Base-by-base conservation (phyloP, 1,140 invertebrate species). In the Luehdorfia chinensis region DNA sequence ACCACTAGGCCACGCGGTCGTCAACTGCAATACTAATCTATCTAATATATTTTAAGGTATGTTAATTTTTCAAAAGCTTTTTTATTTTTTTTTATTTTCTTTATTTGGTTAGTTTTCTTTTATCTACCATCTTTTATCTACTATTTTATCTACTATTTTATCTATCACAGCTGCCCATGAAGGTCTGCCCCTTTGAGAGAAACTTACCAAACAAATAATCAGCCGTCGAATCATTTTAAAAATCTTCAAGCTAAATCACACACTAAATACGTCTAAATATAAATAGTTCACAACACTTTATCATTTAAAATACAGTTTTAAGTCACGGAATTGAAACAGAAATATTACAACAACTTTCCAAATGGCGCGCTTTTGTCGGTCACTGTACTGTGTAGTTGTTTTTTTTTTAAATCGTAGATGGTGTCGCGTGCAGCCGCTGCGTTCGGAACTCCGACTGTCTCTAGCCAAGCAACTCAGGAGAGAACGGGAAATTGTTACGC, bases 291-390 rank as follows among this genome's bases (percentile, higher is more conserved):
- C 23, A 15, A 44, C 51, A 54, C 51, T 45, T 13, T 45, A 8
- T 33, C 15, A 46, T 47, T 43, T 48, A 33, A 15, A 28, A 31
- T 46, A 11, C 21, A 43, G 12, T 43, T 16, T 32, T 39, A 32
- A 11, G 11, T 16, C 51, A 27, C 41, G 28, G 23, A 54, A 53
- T 44, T 16, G 19, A 48, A 32, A 44, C 36, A 32, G 32, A 48
- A 33, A 48, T 48, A n/a, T n/a, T n/a, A n/a, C n/a, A n/a, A 18
- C 34, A 44, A 54, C 45, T 54, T 44, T 54, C 51, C 45, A 48
- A 43, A 44, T 48, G 21, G 45, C 46, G 46, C 51, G 30, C 37
- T 36, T 52, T 47, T 46, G 13, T 36, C 33, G 32, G 31, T 39
- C 34, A 28, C 28, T 6, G 11, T 6, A 6, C 6, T 9, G 50